These are phyloP conservation scores for Trematomus loennbergii DNA, from an alignment of 2,113 vertebrate species.

Conservation along the genomic window DNA sequence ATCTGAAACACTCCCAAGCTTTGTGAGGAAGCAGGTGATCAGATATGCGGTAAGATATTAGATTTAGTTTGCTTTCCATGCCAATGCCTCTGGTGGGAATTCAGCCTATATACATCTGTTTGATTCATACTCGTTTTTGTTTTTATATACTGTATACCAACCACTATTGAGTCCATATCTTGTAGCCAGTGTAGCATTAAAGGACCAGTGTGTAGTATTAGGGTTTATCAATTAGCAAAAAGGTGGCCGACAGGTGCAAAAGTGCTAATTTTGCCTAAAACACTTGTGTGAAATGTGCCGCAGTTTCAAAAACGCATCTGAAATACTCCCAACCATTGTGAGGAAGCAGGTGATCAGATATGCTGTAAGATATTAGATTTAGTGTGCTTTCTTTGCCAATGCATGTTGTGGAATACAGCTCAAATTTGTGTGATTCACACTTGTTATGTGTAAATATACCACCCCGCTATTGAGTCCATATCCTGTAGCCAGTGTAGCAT, in stretches of 20 bases:
- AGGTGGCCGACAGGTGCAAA: no score
- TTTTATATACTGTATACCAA: no score
- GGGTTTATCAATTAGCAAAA: no score
- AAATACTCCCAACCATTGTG: conserved; percentile 1
- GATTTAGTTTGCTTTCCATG: conserved; percentile 16
- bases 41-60: background rate
- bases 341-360: conserved; percentile 31
- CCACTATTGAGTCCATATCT: no score
- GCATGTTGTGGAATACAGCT: background rate
- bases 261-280: no score
- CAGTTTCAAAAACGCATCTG: background rate
- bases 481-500: no score
- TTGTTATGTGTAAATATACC: no score
- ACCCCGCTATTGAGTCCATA: no score
- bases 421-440: background rate
- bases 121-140: background rate
- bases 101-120: conserved; percentile 12
- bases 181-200: no score
- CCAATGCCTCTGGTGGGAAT: background rate
- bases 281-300: no score
- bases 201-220: no score
- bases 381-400: conserved; percentile 7
- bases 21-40: conserved; percentile 24
- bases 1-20: conserved; percentile 12
- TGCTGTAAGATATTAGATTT: conserved; percentile 2